Base-by-base conservation (phyloP, 1,140 invertebrate species). In the Magallana angulata region DNA sequence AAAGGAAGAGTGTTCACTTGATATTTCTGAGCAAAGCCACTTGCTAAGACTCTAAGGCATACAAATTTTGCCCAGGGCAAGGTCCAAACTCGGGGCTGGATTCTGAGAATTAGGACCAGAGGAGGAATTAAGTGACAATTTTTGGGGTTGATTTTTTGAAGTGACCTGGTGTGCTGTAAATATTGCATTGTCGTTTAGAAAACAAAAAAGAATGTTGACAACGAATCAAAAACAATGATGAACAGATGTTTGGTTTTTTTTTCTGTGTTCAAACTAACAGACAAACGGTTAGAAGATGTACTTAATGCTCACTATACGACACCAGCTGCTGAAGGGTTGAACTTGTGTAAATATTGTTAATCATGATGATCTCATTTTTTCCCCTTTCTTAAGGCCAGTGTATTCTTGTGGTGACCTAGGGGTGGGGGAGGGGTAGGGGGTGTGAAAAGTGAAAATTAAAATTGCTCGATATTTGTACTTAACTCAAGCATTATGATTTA, bases 261-360 rank as follows among this genome's bases (percentile, higher is more conserved):
- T 71, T 71, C 68, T 76, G 68, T 76, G 68, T 76, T 76, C 68
- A 76, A 30, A 76, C 68, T 76, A 76, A 76, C 68, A 76, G 68
- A 36, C 68, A 76, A 30, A 76, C 68, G 24, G 36, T 30, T 24
- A 76, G 68, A 36, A 0, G 36, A 7, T 48, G 68, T 76, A 76
- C 68, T 76, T 30, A 76, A 36, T 76, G 68, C 68, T 76, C 24
- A 76, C 36, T 76, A 30, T 30, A 76, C 12, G 18, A 76, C 68
- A 76, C 24, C 68, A 30, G 24, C 18, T 36, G 24, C 68, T 76
- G 68, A 24, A 76, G 68, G 24, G 18, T 76, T 68, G 18, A 68
- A 68, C 7, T 68, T 76, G 7, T 76, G 8, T 36, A 76, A 30
- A 30, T 62, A 9, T 16, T 62, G 5, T 12, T 30, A 76, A 76